Evolutionary conservation across 2,797 vertebrate genomes (phyloP).

Genomic region (Antrozous pallidus): DNA sequence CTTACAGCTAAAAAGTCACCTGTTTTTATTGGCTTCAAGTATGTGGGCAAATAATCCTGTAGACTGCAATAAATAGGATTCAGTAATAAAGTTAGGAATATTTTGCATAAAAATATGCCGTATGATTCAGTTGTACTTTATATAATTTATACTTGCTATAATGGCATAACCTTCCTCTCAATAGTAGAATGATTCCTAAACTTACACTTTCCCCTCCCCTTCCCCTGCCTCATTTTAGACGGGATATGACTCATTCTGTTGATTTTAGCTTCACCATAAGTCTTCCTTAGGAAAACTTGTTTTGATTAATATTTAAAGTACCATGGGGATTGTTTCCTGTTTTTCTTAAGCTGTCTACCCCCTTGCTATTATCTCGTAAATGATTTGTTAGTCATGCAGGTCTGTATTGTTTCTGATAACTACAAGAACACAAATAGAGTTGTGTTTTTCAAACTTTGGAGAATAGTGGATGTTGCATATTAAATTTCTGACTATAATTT

Average conservation of each 20-base stretch:
- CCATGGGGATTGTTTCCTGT: constrained; percentile 65
- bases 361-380: constrained; percentile 53
- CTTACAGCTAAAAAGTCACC: not conserved
- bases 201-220: not conserved
- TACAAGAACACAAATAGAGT: constrained; percentile 43
- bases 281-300: constrained; percentile 68
- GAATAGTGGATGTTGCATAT: not conserved
- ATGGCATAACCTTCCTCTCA: constrained; percentile 52
- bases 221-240: not conserved
- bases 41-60: not conserved
- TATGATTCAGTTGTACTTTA: constrained; percentile 15
- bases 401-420: constrained; percentile 61
- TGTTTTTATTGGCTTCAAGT: not conserved
- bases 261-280: constrained; percentile 33
- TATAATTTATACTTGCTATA: constrained; percentile 30
- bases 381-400: constrained; percentile 66
- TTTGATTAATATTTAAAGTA: constrained; percentile 68
- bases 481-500: not conserved
- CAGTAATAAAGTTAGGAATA: constrained; percentile 24
- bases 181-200: constrained; percentile 37
- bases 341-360: constrained; percentile 56
- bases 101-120: not conserved
- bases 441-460: constrained; percentile 23
- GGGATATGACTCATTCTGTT: constrained; percentile 68
- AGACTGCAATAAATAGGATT: constrained; percentile 22